These are phyloP conservation scores for Dryobotodes eremita DNA, from an alignment of 2,888 invertebrate genomes.

Conservation along the genomic window DNA sequence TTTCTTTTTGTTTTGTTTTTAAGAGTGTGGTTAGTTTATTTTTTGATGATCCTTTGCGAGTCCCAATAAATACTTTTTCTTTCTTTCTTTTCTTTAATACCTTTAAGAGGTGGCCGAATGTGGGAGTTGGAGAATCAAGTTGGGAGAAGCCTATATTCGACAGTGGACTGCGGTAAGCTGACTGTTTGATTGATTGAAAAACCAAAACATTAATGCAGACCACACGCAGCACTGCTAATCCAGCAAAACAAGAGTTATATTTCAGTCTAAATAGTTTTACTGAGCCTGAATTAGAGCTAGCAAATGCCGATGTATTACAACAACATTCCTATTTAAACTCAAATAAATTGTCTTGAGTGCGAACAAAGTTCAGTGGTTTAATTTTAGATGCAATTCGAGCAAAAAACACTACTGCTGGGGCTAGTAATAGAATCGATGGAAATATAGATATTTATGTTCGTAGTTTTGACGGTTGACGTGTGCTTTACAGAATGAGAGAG, in stretches of 20 bases:
- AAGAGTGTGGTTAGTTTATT: too few species aligned
- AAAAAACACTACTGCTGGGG: slow-evolving; percentile 24
- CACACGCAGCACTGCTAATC: slow-evolving; percentile 24
- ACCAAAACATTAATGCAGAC: slow-evolving; percentile 6
- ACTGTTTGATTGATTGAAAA: background rate
- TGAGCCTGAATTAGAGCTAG: slow-evolving; percentile 28
- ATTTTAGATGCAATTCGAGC: slow-evolving; percentile 38
- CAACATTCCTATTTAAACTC: slow-evolving; percentile 37
- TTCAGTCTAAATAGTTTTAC: slow-evolving; percentile 25
- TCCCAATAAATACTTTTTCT: too few species aligned
- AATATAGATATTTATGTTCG: slow-evolving; percentile 18
- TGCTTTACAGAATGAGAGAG: background rate
- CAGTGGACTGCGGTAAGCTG: background rate
- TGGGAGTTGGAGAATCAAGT: background rate
- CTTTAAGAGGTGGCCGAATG: background rate
- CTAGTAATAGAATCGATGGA: slow-evolving; percentile 12
- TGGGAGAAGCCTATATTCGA: too few species aligned
- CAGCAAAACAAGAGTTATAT: slow-evolving; percentile 5
- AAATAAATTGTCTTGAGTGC: slow-evolving; percentile 44
- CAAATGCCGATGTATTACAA: slow-evolving; percentile 39
- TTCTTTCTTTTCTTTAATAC: too few species aligned
- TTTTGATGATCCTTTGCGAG: too few species aligned
- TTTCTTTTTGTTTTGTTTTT: too few species aligned
- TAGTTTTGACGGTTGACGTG: slow-evolving; percentile 2
- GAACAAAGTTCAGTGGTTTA: slow-evolving; percentile 51